Base-by-base conservation (phyloP, 1,140 invertebrate genomes). In the Orussus abietinus region DNA sequence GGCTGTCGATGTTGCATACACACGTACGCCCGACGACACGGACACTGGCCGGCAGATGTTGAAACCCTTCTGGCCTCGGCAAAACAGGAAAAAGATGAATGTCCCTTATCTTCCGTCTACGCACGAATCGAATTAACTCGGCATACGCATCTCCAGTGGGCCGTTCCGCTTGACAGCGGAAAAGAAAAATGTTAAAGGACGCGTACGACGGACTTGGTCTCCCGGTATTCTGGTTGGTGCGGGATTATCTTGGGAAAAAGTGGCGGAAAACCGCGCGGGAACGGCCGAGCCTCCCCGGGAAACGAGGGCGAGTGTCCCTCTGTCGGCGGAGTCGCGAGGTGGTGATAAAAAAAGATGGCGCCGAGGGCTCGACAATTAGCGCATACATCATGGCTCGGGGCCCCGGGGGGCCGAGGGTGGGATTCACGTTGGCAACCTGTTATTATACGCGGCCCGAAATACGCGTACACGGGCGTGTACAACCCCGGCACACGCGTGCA, bases 401-500 rank as follows among this genome's bases (percentile, higher is more conserved):
- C 38, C 14, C 22, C 45, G 46, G 55, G 47, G 42, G 51, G 41
- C 38, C 39, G 57, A 49, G 51, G 49, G 57, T 56, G 56, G 56
- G 50, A 50, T 45, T 42, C 5, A 48, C 47, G 49, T 44, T 65
- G 62, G 62, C 62, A 70, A 67, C 67, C 66, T 67, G 67, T 70
- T 69, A 70, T 70, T 70, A 70, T 60, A 64, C 53, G 58, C 55
- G 53, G 56, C 38, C 53, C 49, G 45, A 53, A 60, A 62, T 58
- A 57, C 55, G 57, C 62, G 54, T 66, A 65, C 66, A 66, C 66
- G 62, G 64, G 57, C 62, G 54, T 66, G 66, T 67, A 66, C 66
- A 62, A 66, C 53, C 63, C 59, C 34, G 33, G 28, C 41, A 42
- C 32, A 38, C 40, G 42, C 49, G 52, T 38, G 41, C 39, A 38